phyloP scores from a whole-genome alignment of 1,140 invertebrate genomes.

The Bombus vancouverensis region DNA sequence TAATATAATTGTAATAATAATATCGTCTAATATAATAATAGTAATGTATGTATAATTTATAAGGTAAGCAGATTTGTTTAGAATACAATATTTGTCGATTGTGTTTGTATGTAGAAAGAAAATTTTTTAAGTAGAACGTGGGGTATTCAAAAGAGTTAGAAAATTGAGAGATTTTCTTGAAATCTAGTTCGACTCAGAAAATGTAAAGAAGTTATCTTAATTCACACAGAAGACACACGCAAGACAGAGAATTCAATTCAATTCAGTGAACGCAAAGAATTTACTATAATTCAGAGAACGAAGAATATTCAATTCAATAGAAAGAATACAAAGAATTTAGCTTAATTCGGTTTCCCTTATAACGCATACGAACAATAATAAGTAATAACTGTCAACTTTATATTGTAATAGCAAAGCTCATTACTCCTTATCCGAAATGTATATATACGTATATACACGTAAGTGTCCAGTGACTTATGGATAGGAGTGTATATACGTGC shows the following conservation, averaged over 20 bases:
- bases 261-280: neutral
- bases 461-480: neutral
- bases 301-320: neutral
- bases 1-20: too few relatives aligned
- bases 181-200: neutral
- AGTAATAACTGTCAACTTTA: neutral
- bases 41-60: neutral
- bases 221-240: neutral
- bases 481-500: constrained; percentile 21
- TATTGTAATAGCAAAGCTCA: neutral
- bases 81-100: neutral
- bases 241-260: neutral
- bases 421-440: neutral
- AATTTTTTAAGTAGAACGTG: neutral
- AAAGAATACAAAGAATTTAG: neutral
- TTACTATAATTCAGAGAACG: neutral
- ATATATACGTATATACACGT: neutral
- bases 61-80: rapidly evolving
- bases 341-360: too few relatives aligned
- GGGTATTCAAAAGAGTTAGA: neutral
- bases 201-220: neutral
- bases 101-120: neutral
- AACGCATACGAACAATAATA: neutral
- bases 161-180: too few relatives aligned
- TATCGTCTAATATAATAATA: too few relatives aligned